Conservation (phyloP, 2,888 invertebrate species). For the Ormyrus nitidulus region DNA sequence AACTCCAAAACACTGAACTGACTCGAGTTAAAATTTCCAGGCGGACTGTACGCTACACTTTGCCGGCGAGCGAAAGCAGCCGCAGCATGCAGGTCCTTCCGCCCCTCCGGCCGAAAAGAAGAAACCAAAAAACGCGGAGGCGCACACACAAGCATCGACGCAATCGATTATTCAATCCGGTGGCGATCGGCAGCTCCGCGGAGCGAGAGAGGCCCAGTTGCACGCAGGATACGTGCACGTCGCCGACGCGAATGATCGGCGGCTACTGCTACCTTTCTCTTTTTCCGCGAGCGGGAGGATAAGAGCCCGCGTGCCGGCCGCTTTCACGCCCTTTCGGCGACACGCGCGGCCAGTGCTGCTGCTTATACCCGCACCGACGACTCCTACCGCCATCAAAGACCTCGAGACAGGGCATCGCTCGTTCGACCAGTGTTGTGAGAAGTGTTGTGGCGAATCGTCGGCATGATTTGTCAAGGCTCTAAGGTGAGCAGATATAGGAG, state of each 20-base stretch:
- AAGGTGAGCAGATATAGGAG: no score
- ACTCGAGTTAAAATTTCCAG: no score
- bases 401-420: no score
- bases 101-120: neutral
- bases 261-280: conserved; percentile 37
- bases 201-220: conserved; percentile 28
- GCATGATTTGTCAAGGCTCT: no score
- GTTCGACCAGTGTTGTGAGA: no score
- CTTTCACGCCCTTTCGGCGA: conserved; percentile 38
- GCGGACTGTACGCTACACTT: no score
- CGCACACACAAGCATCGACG: conserved; percentile 4
- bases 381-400: neutral
- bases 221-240: neutral
- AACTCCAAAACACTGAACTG: no score
- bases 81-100: no score
- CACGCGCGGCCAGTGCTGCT: neutral
- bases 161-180: conserved; percentile 47
- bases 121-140: neutral
- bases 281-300: conserved; percentile 44
- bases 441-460: no score
- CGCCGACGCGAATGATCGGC: neutral
- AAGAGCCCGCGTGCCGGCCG: conserved; percentile 14
- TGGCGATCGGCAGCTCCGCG: neutral
- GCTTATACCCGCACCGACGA: neutral
- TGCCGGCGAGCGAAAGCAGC: no score